Evolutionary conservation across 1,140 invertebrate genomes (phyloP), one percentile per base, ranked within the genome.

Genomic region (Agraylea sexmaculata): DNA sequence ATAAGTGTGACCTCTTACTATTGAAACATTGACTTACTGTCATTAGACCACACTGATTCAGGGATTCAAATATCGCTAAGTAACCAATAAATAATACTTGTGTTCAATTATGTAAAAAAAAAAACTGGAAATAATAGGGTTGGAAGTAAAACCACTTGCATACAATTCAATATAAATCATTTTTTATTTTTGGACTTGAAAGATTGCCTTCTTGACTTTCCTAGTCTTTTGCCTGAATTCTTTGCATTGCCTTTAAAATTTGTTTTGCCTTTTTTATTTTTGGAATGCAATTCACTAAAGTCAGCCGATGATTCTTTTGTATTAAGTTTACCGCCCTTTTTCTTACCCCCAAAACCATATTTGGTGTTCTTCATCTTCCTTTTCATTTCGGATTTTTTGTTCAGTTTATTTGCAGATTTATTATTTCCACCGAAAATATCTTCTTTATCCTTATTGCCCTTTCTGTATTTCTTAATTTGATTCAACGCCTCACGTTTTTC

Each of bases 341-440:
- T 98, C 53, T 93, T 91, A 2, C 93, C 93, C 25, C 94, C 94
- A 69, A 87, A 95, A 1, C 93, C 94, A 68, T 82, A 98, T 55
- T 89, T 93, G 32, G 77, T 69, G 62, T 94, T 79, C 58, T 91
- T 90, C 47, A 69, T 64, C 27, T 77, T 74, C 25, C 77, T 62
- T 51, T 73, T 83, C 11, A 70, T 72, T 30, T 62, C 54, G 1
- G 40, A 37, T 17, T 59, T 47, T 46, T 70, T 70, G 0, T 55
- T 58, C 53, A 72, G 72, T 45, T 60, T 64, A 34, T 47, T 47
- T 10, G 36, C 49, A 3, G 40, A 28, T 37, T 52, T 50, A 40
- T 58, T 57, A 42, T 63, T 64, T 51, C 58, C 64, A 55, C 75
- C 70, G 53, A 82, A 75, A 31, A 88, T 77, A 36, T 92, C 85